Evolutionary conservation across 1,140 invertebrate genomes (phyloP).

Genomic region (Meloidogyne hapla): DNA sequence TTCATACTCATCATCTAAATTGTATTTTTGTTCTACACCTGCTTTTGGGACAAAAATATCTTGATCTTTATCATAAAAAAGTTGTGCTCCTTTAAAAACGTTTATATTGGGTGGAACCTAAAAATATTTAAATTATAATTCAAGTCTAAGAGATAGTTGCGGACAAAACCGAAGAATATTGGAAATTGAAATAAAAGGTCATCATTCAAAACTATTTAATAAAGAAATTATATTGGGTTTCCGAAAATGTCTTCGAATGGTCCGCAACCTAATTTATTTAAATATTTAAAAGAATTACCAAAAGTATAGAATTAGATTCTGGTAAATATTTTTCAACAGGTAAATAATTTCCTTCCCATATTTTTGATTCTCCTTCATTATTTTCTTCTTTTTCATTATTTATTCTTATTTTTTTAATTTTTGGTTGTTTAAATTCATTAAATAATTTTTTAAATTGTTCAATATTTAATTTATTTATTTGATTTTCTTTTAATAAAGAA

Average conservation of each 20-base stretch:
- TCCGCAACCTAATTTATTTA: too few relatives aligned
- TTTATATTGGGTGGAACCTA: constrained; percentile 46
- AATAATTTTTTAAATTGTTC: constrained; percentile 12
- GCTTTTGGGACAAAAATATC: constrained; percentile 39
- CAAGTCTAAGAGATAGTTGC: constrained; percentile 22
- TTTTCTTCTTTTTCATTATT: background rate
- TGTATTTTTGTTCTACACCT: constrained; percentile 9
- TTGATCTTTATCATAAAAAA: constrained; percentile 43
- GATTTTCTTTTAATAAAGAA: background rate
- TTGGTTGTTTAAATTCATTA: background rate
- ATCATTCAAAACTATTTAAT: too few relatives aligned
- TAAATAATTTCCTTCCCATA: too few relatives aligned
- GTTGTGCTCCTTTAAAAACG: constrained; percentile 43
- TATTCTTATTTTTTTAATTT: background rate
- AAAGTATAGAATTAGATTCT: too few relatives aligned
- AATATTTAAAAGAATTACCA: too few relatives aligned
- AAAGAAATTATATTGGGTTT: too few relatives aligned
- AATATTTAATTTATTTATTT: constrained; percentile 3
- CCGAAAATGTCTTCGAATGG: too few relatives aligned
- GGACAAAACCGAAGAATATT: constrained; percentile 5
- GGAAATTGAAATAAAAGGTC: too few relatives aligned
- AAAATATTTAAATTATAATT: constrained; percentile 27
- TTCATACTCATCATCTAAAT: constrained; percentile 24
- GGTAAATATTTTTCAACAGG: too few relatives aligned
- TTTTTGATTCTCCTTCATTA: background rate